These are phyloP conservation scores for Globodera ellingtonae DNA, from an alignment of 1,140 invertebrate genomes.

Conservation along the genomic window DNA sequence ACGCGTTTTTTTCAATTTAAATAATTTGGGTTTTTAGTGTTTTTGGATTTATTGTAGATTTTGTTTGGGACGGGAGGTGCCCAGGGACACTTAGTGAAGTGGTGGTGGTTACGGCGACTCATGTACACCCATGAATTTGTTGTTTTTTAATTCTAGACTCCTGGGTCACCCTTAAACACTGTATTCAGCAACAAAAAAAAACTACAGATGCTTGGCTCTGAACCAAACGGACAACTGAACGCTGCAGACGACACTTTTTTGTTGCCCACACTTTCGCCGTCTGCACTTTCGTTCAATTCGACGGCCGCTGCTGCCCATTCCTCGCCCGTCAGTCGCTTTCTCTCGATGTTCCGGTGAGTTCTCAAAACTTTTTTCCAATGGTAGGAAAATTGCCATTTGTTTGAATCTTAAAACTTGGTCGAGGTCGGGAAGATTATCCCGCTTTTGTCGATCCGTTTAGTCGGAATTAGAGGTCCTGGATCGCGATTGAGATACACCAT, in stretches of 20 bases:
- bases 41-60: no score
- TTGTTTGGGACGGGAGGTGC: no score
- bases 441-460: no score
- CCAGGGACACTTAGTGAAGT: no score
- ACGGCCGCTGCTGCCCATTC: constrained; percentile 29
- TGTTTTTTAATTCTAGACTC: no score
- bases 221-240: constrained; percentile 48
- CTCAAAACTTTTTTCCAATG: constrained; percentile 25
- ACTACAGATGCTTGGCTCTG: constrained; percentile 13
- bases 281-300: constrained; percentile 33
- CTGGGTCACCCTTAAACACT: no score
- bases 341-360: constrained; percentile 47
- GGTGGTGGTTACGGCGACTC: no score
- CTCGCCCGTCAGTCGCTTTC: constrained; percentile 36
- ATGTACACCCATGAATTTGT: no score
- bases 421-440: no score
- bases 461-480: no score
- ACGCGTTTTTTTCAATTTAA: neutral
- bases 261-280: constrained; percentile 38
- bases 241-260: constrained; percentile 51
- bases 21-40: neutral
- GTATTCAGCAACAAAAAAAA: no score
- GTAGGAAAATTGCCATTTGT: neutral
- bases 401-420: neutral
- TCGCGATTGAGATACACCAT: no score